Base-by-base conservation (phyloP, 1,140 invertebrate genomes). In the Euwallacea fornicatus region DNA sequence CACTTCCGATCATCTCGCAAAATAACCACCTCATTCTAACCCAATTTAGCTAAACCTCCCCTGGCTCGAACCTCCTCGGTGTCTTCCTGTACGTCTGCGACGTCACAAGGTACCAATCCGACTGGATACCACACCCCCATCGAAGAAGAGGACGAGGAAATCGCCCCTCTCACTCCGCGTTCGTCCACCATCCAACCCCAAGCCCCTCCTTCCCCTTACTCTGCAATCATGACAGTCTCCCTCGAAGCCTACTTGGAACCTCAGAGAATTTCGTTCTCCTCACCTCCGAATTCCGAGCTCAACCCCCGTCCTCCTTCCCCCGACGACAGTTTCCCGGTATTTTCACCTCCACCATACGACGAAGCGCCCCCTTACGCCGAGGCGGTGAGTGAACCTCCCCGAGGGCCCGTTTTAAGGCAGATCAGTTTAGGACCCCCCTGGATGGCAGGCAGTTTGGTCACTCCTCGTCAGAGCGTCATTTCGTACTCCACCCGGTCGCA, bases 171-270 rank as follows among this genome's bases (percentile, higher is more conserved):
- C 9, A 86, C 86, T 2, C 84, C 85, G 0, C 81, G 83, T 4
- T 83, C 83, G 7, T 86, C 85, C 1, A 78, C 85, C 21, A 59
- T 79, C 33, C 76, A 78, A 73, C 76, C 78, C 43, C 80, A 78
- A 75, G 78, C 73, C 16, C 76, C 77, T 11, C 91, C 91, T 0
- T 93, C 93, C 0, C 93, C 93, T 0, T 93, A 91, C 74, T 95
- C 93, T 0, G 93, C 93, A 0, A 85, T 92, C 0, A 88, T 93
- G 84, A 93, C 93, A 0, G 88, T 90, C 10, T 92, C 92, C 3
- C 86, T 95, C 3, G 93, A 95, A 66, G 92, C 90, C 4, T 96
- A 94, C 78, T 84, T 95, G 54, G 94, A 96, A 72, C 91, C 91
- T 0, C 86, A 88, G 6, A 83, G 90, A 33, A 89, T 92, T 66